Conservation (phyloP, 1,140 invertebrate genomes). For the Telenomus remus region DNA sequence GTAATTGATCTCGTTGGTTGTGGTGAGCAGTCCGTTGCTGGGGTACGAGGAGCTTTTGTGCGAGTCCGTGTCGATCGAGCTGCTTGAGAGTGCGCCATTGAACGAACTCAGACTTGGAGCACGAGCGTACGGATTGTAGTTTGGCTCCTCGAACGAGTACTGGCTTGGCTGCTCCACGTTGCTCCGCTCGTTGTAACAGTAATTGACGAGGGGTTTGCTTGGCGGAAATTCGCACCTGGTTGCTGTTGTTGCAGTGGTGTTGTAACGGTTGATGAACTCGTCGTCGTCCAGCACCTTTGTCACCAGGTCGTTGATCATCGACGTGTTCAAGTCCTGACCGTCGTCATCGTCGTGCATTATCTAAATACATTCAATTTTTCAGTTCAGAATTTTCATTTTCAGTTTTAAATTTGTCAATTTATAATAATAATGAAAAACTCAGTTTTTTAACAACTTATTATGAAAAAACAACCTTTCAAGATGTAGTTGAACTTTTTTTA, state of each 20-base stretch:
- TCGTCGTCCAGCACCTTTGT: constrained; percentile 80
- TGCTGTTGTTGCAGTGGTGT: constrained; percentile 54
- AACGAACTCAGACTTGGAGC: too few relatives aligned
- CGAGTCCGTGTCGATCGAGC: neutral
- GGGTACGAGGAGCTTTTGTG: constrained; percentile 48
- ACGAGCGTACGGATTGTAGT: neutral
- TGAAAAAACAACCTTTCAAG: too few relatives aligned
- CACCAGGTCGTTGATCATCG: constrained; percentile 80
- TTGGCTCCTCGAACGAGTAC: neutral
- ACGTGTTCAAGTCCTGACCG: constrained; percentile 75
- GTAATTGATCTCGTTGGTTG: constrained; percentile 61
- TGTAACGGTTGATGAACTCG: constrained; percentile 67
- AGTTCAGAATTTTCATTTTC: too few relatives aligned
- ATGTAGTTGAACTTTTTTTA: too few relatives aligned
- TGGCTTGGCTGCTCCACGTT: neutral
- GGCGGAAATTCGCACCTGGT: constrained; percentile 32
- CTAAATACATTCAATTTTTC: constrained; percentile 50
- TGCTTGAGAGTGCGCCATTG: too few relatives aligned
- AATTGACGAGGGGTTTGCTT: constrained; percentile 36
- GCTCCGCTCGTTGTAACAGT: constrained; percentile 15
- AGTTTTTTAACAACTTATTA: too few relatives aligned
- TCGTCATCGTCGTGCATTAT: constrained; percentile 76
- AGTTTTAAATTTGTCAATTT: too few relatives aligned
- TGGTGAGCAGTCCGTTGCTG: constrained; percentile 65
- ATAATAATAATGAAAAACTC: too few relatives aligned